A percentile compares a stretch with the other conserved stretches of the same genome.
Evolutionary conservation across 2,888 invertebrate genomes (phyloP).

Genomic region (Asteroscopus sphinx): DNA sequence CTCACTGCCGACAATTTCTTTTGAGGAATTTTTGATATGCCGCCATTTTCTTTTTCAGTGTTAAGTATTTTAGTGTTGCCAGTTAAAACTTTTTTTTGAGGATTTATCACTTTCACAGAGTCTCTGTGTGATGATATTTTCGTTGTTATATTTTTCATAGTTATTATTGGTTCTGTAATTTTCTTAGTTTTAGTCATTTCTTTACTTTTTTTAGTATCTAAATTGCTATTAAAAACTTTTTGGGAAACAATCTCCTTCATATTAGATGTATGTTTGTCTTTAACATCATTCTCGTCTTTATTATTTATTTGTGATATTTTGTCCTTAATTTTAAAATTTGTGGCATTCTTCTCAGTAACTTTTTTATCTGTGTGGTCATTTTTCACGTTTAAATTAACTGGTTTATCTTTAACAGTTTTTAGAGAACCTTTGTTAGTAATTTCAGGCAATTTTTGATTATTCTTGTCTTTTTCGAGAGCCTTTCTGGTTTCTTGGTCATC

Average conservation of each 20-base stretch:
- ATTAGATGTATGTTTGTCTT: conserved; percentile 7
- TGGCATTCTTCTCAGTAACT: conserved; percentile 16
- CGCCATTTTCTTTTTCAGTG: conserved; percentile 55
- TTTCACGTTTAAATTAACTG: neutral
- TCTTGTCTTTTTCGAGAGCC: neutral
- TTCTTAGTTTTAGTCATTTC: conserved; percentile 11
- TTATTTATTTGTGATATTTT: too few species aligned
- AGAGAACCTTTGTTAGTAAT: neutral
- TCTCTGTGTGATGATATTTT: conserved; percentile 30
- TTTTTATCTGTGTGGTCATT: conserved; percentile 12
- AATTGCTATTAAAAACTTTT: conserved; percentile 4
- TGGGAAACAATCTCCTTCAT: conserved; percentile 1
- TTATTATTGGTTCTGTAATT: conserved; percentile 14
- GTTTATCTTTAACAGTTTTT: conserved; percentile 1
- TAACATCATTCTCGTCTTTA: too few species aligned
- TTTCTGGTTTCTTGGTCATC: neutral
- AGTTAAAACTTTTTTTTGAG: conserved; percentile 23
- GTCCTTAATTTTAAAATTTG: too few species aligned
- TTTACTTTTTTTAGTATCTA: conserved; percentile 5
- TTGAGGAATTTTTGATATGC: conserved; percentile 68
- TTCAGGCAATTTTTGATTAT: conserved; percentile 11
- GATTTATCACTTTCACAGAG: conserved; percentile 36
- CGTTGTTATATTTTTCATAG: conserved; percentile 10
- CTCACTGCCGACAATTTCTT: conserved; percentile 56
- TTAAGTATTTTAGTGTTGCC: conserved; percentile 10